Conservation (phyloP, 2,888 invertebrate species). For the Megastigmus dorsalis region DNA sequence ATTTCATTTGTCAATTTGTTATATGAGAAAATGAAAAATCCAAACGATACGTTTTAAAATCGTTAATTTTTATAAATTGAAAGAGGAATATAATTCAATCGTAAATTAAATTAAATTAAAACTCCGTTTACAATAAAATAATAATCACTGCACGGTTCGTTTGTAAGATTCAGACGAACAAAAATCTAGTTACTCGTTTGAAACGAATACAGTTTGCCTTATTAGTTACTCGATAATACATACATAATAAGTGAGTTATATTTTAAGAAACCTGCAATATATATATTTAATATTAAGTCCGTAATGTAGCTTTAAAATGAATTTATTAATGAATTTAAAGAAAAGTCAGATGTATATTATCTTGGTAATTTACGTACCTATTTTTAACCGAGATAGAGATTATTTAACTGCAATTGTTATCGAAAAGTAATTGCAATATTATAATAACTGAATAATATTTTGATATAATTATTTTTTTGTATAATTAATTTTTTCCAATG, state of each 20-base stretch:
- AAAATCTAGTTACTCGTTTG: conserved; percentile 41
- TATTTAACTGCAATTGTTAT: conserved; percentile 24
- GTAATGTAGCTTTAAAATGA: conserved; percentile 25
- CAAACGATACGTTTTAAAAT: background rate
- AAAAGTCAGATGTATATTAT: background rate
- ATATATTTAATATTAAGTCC: conserved; percentile 28
- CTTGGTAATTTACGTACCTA: conserved; percentile 19
- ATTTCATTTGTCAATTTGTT: conserved; percentile 15
- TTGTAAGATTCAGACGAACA: conserved; percentile 43
- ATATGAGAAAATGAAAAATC: background rate
- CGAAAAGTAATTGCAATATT: conserved; percentile 27
- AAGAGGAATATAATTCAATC: conserved; percentile 2
- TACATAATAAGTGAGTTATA: conserved; percentile 39
- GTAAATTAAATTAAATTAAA: conserved; percentile 6
- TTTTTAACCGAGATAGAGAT: conserved; percentile 31
- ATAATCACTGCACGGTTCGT: conserved; percentile 23
- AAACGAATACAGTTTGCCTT: conserved; percentile 48
- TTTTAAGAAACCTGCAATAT: conserved; percentile 40
- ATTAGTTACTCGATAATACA: conserved; percentile 42
- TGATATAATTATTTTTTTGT: conserved; percentile 32
- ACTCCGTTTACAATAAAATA: conserved; percentile 7
- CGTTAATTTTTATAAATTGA: conserved; percentile 6
- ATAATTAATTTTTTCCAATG: conserved; percentile 32
- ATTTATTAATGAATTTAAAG: conserved; percentile 18
- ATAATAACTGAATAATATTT: conserved; percentile 18